These are phyloP conservation scores for Stomatorhinus ivindoensis DNA, from an alignment of 2,113 vertebrate species.

Conservation along the genomic window DNA sequence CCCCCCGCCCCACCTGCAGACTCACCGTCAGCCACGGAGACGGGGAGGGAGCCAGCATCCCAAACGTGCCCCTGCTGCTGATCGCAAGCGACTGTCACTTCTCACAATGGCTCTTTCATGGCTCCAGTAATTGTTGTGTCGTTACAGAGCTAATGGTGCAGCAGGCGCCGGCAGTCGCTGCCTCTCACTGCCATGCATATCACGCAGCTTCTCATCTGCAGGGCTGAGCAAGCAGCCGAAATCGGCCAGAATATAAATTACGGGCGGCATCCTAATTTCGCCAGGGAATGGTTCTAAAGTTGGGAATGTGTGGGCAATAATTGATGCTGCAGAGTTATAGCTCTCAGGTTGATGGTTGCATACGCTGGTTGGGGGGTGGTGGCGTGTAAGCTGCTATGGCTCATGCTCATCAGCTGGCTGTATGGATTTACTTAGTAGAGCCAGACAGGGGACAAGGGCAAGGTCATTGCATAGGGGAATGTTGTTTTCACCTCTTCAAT, in stretches of 20 bases:
- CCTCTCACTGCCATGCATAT: neutral
- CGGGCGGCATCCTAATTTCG: slow-evolving; percentile 27
- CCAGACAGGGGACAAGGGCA: neutral
- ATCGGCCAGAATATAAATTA: slow-evolving; percentile 17
- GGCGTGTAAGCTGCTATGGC: too few relatives aligned
- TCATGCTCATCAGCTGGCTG: neutral
- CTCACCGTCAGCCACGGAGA: neutral
- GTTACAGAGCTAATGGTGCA: slow-evolving; percentile 39
- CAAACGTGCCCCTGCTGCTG: slow-evolving; percentile 5
- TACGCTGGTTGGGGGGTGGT: slow-evolving; percentile 11
- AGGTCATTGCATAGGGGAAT: neutral
- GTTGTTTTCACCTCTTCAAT: slow-evolving; percentile 14
- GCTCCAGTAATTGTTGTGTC: slow-evolving; percentile 33
- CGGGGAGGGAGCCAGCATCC: slow-evolving; percentile 14
- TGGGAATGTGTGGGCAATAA: slow-evolving; percentile 18
- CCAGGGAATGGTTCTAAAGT: slow-evolving; percentile 24
- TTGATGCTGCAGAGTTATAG: slow-evolving; percentile 22
- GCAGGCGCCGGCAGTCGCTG: slow-evolving; percentile 13
- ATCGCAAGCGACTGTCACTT: neutral
- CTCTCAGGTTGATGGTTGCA: slow-evolving; percentile 22
- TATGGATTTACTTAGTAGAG: neutral
- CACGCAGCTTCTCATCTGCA: neutral
- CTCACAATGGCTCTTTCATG: slow-evolving; percentile 22
- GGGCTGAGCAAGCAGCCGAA: slow-evolving; percentile 20
- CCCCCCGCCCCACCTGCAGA: neutral